Evolutionary conservation across 2,888 invertebrate genomes (phyloP).

Genomic region (Leptodirus hochenwartii): DNA sequence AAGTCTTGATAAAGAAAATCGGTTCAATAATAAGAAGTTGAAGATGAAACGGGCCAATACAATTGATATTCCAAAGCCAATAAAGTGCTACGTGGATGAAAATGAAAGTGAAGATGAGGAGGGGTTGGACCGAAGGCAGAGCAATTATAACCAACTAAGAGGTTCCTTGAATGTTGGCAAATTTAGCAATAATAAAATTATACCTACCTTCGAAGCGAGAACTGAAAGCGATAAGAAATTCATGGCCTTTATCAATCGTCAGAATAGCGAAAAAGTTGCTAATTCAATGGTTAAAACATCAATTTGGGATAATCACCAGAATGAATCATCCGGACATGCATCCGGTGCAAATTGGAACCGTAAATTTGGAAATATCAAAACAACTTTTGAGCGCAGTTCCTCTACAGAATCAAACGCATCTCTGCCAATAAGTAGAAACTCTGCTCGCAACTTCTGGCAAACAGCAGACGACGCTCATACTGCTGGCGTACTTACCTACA

Average conservation of each 20-base stretch:
- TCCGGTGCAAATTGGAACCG: conserved; percentile 49
- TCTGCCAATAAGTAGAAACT: conserved; percentile 32
- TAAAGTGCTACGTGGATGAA: conserved; percentile 31
- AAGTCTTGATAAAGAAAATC: conserved; percentile 22
- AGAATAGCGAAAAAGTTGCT: conserved; percentile 40
- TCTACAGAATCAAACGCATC: no score
- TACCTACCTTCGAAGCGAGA: conserved; percentile 58
- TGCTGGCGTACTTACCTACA: conserved; percentile 16
- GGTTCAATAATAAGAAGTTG: conserved; percentile 45
- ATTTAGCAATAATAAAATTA: conserved; percentile 25
- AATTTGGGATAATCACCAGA: conserved; percentile 20
- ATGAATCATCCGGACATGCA: no score
- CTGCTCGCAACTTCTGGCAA: conserved; percentile 44
- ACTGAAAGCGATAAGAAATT: conserved; percentile 77
- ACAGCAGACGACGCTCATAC: conserved; percentile 32
- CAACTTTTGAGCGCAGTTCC: conserved; percentile 42
- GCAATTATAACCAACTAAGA: conserved; percentile 31
- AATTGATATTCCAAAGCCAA: conserved; percentile 65
- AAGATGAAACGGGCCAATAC: conserved; percentile 80
- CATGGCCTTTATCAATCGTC: conserved; percentile 61
- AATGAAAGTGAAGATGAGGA: conserved; percentile 24
- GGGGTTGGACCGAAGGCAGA: conserved; percentile 21
- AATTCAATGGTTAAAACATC: conserved; percentile 19
- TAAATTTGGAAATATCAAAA: conserved; percentile 69
- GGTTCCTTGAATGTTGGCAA: conserved; percentile 39